These are phyloP conservation scores for Drosophila lacteicornis DNA, from an alignment of 1,140 invertebrate genomes.

Conservation along the genomic window DNA sequence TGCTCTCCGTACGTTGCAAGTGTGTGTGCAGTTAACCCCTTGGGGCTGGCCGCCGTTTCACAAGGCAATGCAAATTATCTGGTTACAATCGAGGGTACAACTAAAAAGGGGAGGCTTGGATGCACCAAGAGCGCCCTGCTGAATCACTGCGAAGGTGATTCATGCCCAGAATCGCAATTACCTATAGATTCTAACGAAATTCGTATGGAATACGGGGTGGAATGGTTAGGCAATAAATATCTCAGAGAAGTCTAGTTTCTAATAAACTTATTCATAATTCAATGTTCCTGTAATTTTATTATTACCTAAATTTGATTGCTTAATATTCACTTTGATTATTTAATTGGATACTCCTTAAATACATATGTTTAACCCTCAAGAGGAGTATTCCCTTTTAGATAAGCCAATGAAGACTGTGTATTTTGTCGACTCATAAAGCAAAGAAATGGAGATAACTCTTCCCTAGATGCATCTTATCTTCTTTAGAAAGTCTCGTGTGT, in stretches of 20 bases:
- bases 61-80: slow-evolving; percentile 47
- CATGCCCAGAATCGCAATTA: slow-evolving; percentile 17
- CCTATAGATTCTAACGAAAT: slow-evolving; percentile 1
- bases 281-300: no score
- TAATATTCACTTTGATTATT: background rate
- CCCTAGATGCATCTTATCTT: slow-evolving; percentile 1
- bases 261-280: background rate
- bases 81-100: slow-evolving; percentile 17
- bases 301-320: no score
- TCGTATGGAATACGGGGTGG: background rate
- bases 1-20: background rate
- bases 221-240: no score
- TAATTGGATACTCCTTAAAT: background rate
- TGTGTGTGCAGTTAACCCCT: slow-evolving; percentile 15
- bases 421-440: background rate
- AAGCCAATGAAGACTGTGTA: background rate
- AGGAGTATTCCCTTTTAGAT: background rate
- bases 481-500: background rate
- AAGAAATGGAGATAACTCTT: background rate
- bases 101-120: slow-evolving; percentile 22
- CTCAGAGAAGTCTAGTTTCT: no score
- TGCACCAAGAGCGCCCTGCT: slow-evolving; percentile 32
- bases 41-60: slow-evolving; percentile 26
- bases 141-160: slow-evolving; percentile 32
- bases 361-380: background rate